Base-by-base conservation (phyloP, 2,797 vertebrate species). In the Alca torda region DNA sequence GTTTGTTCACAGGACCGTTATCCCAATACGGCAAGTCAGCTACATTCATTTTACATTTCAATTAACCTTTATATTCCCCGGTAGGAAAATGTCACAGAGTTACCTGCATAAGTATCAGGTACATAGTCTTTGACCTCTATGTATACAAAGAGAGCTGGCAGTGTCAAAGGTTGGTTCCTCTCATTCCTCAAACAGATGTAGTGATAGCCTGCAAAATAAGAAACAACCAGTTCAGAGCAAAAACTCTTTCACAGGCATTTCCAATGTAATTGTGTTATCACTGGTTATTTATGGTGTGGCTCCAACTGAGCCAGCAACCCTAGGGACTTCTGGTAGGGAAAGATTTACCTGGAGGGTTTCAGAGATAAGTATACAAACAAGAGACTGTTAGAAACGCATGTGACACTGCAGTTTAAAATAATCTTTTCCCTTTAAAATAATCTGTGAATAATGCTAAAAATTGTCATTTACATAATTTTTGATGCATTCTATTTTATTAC, bases 121-220 rank as follows among this genome's bases (percentile, higher is more conserved):
- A 99, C 99, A 0, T 99, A 99, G 96, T 99, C 99, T 93, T 99
- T 99, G 43, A 99, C 99, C 86, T 99, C 99, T 46, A 99, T 99
- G 92, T 99, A 99, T 73, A 99, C 98, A 93, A 99, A 99, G 93
- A 99, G 98, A 81, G 99, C 98, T 7, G 99, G 99, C 64, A 99
- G 87, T 37, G 96, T 99, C 95, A 99, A 98, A 11, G 99, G 98
- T 95, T 99, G 99, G 98, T 99, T 99, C 98, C 99, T 99, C 97
- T 99, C 99, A 74, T 99, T 99, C 95, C 99, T 98, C 75, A 99
- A 96, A 86, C 98, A 99, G 97, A 99, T 98, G 97, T 99, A 99
- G 97, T 99, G 99, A 96, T 99, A 99, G 57, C 99, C 99, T 99
- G 96, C 46, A 94, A 87, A 87, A 89, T 7, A 84, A 96, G 53